Evolutionary conservation across 1,140 invertebrate genomes (phyloP), one percentile per base, ranked within the genome.

Genomic region (Drosophila cardini): DNA sequence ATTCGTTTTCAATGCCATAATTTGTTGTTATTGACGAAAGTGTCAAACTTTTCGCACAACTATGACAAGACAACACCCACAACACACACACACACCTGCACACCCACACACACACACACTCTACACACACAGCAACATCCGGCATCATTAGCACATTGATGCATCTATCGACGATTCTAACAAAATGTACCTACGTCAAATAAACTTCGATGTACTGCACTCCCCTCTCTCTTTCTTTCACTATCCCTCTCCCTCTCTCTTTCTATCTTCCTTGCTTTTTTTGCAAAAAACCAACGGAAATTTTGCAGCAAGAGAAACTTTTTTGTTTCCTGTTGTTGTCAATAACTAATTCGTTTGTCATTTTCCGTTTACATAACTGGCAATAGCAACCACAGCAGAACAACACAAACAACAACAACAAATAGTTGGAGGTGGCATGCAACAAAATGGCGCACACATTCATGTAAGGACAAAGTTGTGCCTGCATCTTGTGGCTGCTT

Each of bases 281-380:
- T 68, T n/a, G n/a, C 58, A 62, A 80, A 77, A 78, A 80, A 72
- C 72, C 63, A 75, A 74, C 84, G 84, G 84, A 87, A 89, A 89
- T 89, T 89, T 89, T 78, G 65, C 84, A 89, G 46, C 76, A 89
- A 74, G 70, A 69, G 50, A 87, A 87, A 86, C 67, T 87, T 87
- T 87, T 75, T 72, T 55, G 80, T 67, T 87, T 87, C 84, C 84
- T 87, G 84, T 87, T 87, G 80, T 87, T 87, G 84, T 87, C 84
- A 87, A 87, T 87, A 87, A 89, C 84, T 87, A 87, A 87, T 87
- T 87, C 84, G 84, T 89, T 87, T 87, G 84, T 89, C 84, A 87
- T 87, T 89, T 87, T 87, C 84, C 84, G 84, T 89, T 87, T 87
- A 72, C 83, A 86, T 86, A 86, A 89, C 84, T 69, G 62, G 8